Conservation (phyloP, 2,888 invertebrate genomes). For the Cremastinae sp. region DNA sequence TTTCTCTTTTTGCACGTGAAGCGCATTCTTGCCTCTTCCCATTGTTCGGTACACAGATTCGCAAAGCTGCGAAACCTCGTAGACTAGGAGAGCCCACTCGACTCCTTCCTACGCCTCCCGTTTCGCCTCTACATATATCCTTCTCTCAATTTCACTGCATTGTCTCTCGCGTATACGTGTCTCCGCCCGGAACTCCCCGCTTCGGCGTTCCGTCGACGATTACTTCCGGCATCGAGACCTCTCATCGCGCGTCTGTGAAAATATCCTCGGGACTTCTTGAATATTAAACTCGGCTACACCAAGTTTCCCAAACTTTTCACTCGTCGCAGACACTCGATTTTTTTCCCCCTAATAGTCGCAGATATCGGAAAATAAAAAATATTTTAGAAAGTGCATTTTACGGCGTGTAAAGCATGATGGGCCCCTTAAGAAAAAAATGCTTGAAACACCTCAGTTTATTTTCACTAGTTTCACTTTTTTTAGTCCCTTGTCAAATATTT, state of each 20-base stretch:
- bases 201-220: constrained; percentile 51
- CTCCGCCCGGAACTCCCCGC: constrained; percentile 21
- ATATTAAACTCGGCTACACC: constrained; percentile 25
- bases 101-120: constrained; percentile 19
- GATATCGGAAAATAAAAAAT: too few relatives aligned
- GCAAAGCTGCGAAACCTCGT: constrained; percentile 27
- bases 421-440: too few relatives aligned
- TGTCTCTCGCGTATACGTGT: neutral
- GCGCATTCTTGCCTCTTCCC: constrained; percentile 19
- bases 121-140: constrained; percentile 13
- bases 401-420: too few relatives aligned
- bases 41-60: constrained; percentile 61
- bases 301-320: neutral
- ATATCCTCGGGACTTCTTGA: constrained; percentile 7
- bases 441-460: too few relatives aligned
- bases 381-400: too few relatives aligned
- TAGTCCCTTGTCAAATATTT: too few relatives aligned
- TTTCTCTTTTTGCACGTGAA: constrained; percentile 48
- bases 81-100: constrained; percentile 27
- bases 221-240: constrained; percentile 57
- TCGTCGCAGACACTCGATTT: too few relatives aligned
- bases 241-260: constrained; percentile 35
- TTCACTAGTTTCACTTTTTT: too few relatives aligned
- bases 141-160: constrained; percentile 7
- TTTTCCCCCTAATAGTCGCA: too few relatives aligned